Percentiles rank a stretch among this genome's conserved stretches.
Conservation (phyloP, 2,797 vertebrate species). For the Rhynchotus rufescens region DNA sequence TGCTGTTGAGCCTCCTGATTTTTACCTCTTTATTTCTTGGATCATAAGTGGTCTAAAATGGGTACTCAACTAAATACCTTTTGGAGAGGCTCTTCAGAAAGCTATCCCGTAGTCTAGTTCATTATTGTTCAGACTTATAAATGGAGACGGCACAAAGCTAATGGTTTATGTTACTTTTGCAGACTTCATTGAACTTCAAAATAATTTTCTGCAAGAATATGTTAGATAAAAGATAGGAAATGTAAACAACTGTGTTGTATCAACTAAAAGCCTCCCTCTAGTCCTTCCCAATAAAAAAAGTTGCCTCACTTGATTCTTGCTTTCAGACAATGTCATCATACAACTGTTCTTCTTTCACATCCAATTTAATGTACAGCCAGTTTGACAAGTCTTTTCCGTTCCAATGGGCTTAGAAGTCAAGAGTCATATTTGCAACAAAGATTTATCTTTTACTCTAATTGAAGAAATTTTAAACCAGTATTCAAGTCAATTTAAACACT, state of each 20-base stretch:
- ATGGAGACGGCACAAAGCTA: not conserved
- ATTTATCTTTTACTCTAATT: not conserved
- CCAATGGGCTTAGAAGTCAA: constrained; percentile 30
- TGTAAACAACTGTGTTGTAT: not conserved
- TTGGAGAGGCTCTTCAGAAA: not conserved
- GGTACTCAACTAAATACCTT: not conserved
- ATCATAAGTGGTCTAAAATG: not conserved
- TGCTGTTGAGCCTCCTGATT: not conserved
- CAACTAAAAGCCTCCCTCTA: not conserved
- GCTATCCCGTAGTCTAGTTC: not conserved
- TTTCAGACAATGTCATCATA: constrained; percentile 19
- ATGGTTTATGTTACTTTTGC: not conserved
- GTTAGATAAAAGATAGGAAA: not conserved
- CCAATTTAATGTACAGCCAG: constrained; percentile 58
- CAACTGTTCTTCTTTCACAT: constrained; percentile 1
- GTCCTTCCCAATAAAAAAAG: not conserved
- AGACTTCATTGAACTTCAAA: not conserved
- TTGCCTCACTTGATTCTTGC: not conserved
- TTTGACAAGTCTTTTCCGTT: constrained; percentile 9
- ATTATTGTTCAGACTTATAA: not conserved
- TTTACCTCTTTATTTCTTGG: not conserved
- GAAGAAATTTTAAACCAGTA: constrained; percentile 20
- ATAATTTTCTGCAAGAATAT: not conserved
- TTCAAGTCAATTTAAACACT: constrained; percentile 33
- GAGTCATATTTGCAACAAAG: constrained; percentile 17